Evolutionary conservation across 2,888 invertebrate species (phyloP).

Genomic region (Caenorhabditis doughertyi): DNA sequence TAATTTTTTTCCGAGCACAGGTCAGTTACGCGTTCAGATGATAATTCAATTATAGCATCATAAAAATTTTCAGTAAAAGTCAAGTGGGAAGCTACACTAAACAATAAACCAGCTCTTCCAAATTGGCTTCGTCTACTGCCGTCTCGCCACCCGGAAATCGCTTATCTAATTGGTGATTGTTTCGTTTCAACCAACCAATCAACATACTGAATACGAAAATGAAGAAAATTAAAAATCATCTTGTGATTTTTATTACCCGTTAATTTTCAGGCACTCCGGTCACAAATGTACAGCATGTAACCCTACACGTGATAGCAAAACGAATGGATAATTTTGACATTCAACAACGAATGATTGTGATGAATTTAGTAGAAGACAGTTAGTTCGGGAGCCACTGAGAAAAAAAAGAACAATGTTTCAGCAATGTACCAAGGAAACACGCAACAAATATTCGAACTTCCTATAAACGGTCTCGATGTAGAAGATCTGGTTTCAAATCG

Average conservation of each 20-base stretch:
- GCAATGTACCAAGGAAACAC: constrained; percentile 66
- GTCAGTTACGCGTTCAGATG: constrained; percentile 51
- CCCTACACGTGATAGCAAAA: constrained; percentile 80
- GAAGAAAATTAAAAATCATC: too few relatives aligned
- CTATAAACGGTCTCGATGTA: constrained; percentile 77
- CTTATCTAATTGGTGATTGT: constrained; percentile 76
- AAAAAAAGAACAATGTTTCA: constrained; percentile 33
- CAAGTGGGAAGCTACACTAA: constrained; percentile 81
- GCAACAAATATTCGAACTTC: constrained; percentile 75
- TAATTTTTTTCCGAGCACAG: constrained; percentile 77
- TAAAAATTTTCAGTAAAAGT: constrained; percentile 75
- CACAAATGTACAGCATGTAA: constrained; percentile 75
- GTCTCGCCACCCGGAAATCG: constrained; percentile 79
- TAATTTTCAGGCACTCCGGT: constrained; percentile 77
- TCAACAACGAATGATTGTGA: constrained; percentile 75
- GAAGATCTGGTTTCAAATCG: constrained; percentile 78
- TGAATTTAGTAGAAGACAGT: constrained; percentile 78
- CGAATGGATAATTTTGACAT: constrained; percentile 78
- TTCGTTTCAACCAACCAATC: constrained; percentile 18
- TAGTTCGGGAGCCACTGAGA: constrained; percentile 16
- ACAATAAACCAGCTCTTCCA: constrained; percentile 79
- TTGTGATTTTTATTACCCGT: constrained; percentile 38
- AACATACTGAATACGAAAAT: constrained; percentile 20
- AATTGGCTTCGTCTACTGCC: constrained; percentile 79
- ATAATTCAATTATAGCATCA: not conserved